Base-by-base conservation (phyloP, 2,888 invertebrate genomes). In the Andrena hattorfiana region DNA sequence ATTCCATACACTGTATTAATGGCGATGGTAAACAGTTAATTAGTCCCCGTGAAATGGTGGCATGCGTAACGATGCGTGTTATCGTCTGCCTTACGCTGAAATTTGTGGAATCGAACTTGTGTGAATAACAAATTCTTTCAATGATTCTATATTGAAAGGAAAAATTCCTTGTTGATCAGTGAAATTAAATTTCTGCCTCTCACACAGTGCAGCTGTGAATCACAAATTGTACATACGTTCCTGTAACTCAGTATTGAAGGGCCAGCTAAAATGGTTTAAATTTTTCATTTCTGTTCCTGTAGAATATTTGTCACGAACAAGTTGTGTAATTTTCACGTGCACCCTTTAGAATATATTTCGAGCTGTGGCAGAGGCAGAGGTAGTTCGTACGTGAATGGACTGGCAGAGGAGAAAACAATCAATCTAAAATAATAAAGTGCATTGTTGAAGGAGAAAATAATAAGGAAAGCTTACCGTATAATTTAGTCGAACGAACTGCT, bases 401-500 rank as follows among this genome's bases (percentile, higher is more conserved):
- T 10, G 26, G 8, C n/a, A 10, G 28, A 26, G 7, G 8, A 48
- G 6, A 13, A 7, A 28, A 51, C 35, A 35, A 67, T 20, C 42
- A 26, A 56, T 28, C 13, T 20, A 30, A 69, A 59, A 69, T 32
- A 64, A 35, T 28, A 56, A 62, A 54, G 42, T 10, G 59, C 6
- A n/a, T n/a, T 32, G 2, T 16, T 28, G 10, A 42, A 42, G 28
- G 48, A 16, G 30, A 54, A 49, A 80, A 67, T 67, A 67, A 80
- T 70, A 60, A 60, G 32, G 28, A 20, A 20, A n/a, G 32, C 2
- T 32, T 10, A 26, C 13, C 23, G 59, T n/a, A 54, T 80, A 66
- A 66, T 70, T 80, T 48, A 35, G 42, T 3, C n/a, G 49, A 30
- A 26, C 66, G 66, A 30, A 54, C 42, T 71, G 71, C 51, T 60